Percentiles rank a stretch among this genome's conserved stretches.
Conservation (phyloP, 2,113 vertebrate genomes). For the Gymnogyps californianus region DNA sequence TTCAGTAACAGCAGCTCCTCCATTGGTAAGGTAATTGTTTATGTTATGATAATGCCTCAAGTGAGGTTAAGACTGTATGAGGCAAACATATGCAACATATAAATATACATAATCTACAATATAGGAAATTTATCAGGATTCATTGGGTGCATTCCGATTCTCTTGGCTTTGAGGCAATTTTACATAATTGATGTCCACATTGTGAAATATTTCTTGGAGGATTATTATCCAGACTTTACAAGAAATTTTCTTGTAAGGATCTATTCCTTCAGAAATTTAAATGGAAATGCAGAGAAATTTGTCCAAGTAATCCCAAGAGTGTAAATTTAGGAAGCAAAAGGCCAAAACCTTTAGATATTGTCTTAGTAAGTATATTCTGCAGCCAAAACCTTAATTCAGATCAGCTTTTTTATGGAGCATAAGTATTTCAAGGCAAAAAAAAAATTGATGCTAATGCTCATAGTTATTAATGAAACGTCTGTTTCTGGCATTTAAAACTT, state of each 20-base stretch:
- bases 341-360: not conserved
- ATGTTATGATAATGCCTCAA: not conserved
- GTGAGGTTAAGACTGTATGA: not conserved
- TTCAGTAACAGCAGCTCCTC: not conserved
- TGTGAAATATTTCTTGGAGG: not conserved
- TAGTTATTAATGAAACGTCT: not conserved
- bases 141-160: not conserved
- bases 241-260: not conserved
- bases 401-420: not conserved
- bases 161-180: not conserved
- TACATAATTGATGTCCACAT: not conserved
- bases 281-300: not conserved
- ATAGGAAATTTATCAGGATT: slow-evolving; percentile 9
- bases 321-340: not conserved
- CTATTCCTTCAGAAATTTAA: not conserved
- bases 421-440: not conserved
- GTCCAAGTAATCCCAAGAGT: not conserved
- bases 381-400: not conserved
- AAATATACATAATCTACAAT: not conserved
- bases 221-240: not conserved
- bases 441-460: not conserved
- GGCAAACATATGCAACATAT: not conserved
- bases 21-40: not conserved
- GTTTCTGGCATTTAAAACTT: not conserved
- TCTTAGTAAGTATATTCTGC: not conserved